Base-by-base conservation (phyloP, 2,888 invertebrate species). In the Muschampia plurimacula region DNA sequence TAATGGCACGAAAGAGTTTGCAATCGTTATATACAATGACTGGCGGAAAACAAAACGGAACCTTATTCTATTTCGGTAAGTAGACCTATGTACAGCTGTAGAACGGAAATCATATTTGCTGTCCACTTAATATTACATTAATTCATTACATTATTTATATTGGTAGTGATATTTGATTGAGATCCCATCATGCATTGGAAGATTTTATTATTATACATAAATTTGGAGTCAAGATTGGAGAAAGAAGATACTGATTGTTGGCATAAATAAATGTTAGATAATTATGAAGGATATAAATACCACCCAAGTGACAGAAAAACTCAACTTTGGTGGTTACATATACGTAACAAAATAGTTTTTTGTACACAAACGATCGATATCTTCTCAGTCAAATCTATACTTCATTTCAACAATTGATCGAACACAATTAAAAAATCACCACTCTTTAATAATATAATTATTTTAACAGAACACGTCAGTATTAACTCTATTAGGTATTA, bases 11-110 rank as follows among this genome's bases (percentile, higher is more conserved):
- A n/a, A 63, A 15, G 28, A 9, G 55, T 39, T 12, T 2, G 64
- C 64, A 55, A 12, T 28, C 60, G 55, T 39, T 55, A 41, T 63
- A 44, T 70, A 73, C 73, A 71, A 74, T 72, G 77, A 75, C 75
- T 74, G 72, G 72, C 36, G 12, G 72, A 52, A 64, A 49, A 72
- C 68, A 73, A 65, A 66, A 74, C 66, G 72, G 81, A 83, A 78
- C 78, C 82, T 85, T 85, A 86, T 77, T 80, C 82, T 87, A 88
- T 84, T 82, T 85, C 81, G 81, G 82, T 89, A 87, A 84, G 84
- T 87, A 88, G 72, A 88, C 79, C 81, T 91, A 92, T 89, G 90
- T 92, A 92, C 91, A 92, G 91, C 91, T 89, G 89, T 86, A 87
- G 89, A 90, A 91, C 90, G 89, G 90, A 92, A 89, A 92, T 83